Conservation (phyloP, 2,797 vertebrate species). For the Apodemus agrarius region DNA sequence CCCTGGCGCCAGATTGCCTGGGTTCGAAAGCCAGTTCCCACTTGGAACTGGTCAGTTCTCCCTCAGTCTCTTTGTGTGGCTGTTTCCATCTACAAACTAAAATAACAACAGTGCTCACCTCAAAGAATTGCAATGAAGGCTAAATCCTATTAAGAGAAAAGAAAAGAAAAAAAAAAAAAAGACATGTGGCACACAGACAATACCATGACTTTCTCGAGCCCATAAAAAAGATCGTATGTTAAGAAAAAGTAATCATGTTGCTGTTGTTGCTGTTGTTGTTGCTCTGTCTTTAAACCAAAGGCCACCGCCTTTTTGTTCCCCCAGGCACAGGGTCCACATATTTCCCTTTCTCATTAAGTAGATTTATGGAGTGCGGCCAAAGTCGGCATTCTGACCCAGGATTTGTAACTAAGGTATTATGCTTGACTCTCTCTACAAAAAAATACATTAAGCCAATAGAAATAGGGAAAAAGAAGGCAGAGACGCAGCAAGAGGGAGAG, state of each 20-base stretch:
- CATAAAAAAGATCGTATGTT: background rate
- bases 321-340: background rate
- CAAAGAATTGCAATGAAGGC: background rate
- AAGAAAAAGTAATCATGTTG: background rate
- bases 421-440: background rate
- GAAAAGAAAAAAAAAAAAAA: background rate
- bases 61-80: background rate
- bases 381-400: background rate
- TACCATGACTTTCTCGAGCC: background rate
- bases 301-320: background rate
- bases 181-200: background rate
- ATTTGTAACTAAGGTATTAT: background rate
- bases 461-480: background rate
- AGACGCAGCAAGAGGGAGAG: background rate
- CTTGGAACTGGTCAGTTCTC: background rate
- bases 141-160: background rate
- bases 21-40: background rate
- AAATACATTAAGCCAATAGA: background rate
- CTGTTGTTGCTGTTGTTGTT: background rate
- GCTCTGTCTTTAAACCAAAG: background rate
- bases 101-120: background rate
- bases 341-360: conserved; percentile 2
- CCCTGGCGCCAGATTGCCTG: background rate
- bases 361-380: background rate
- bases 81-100: background rate